A percentile compares a stretch with the other conserved stretches of the same genome.
phyloP scores from a whole-genome alignment of 2,888 invertebrate genomes.

The Drosophila mettleri region DNA sequence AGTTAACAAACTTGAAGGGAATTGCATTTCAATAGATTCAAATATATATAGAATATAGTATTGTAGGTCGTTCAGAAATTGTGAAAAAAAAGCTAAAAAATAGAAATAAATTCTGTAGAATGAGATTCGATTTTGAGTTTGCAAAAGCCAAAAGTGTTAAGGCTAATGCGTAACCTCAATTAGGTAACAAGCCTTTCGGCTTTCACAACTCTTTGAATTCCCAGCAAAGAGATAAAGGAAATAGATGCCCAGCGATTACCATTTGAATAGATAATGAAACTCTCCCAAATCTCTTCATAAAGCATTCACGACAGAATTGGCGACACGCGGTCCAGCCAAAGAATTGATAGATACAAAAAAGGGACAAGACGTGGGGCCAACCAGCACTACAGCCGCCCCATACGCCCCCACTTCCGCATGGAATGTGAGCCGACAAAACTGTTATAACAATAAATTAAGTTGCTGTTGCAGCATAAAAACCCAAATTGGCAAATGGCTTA shows the following conservation, averaged over 20 bases:
- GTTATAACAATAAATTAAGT: constrained; percentile 77
- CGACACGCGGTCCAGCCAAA: constrained; percentile 46
- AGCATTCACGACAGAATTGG: constrained; percentile 54
- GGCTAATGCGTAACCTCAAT: constrained; percentile 8
- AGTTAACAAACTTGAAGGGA: no score
- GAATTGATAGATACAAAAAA: constrained; percentile 22
- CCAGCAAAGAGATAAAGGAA: constrained; percentile 1
- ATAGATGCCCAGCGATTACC: constrained; percentile 17
- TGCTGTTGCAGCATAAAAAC: constrained; percentile 76
- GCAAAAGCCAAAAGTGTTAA: background rate
- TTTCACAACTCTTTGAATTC: constrained; percentile 17
- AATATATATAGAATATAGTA: no score
- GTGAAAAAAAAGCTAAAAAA: no score
- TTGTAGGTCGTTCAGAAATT: no score
- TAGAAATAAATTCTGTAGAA: background rate
- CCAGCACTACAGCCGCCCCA: background rate
- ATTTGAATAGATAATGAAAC: constrained; percentile 59
- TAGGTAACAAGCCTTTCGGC: no score
- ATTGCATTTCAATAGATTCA: no score
- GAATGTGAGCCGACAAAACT: constrained; percentile 60
- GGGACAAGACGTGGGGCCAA: no score
- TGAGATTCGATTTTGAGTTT: background rate
- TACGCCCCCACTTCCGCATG: background rate
- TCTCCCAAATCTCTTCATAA: constrained; percentile 52
- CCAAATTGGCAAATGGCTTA: constrained; percentile 66